A percentile compares a stretch with the other conserved stretches of the same genome.
Evolutionary conservation across 2,113 vertebrate species (phyloP).

Genomic region (Echinops telfairi): DNA sequence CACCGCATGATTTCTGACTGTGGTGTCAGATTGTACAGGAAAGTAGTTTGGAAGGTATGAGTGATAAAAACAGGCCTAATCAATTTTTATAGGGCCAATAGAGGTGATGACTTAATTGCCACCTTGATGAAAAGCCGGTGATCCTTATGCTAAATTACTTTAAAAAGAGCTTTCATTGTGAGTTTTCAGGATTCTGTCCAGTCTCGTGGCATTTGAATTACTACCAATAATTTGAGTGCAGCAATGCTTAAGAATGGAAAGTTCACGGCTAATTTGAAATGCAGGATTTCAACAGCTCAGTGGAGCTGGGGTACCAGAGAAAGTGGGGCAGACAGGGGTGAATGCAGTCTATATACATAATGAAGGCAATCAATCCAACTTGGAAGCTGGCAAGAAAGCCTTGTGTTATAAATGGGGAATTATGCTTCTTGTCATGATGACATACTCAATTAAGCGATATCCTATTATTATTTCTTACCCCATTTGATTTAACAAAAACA

Average conservation of each 20-base stretch:
- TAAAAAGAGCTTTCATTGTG: conserved; percentile 83
- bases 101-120: conserved; percentile 86
- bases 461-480: conserved; percentile 74
- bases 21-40: conserved; percentile 75
- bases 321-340: neutral
- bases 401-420: conserved; percentile 56
- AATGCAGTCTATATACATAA: conserved; percentile 28
- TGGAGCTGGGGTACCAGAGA: neutral
- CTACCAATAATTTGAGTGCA: conserved; percentile 74
- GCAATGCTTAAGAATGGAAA: conserved; percentile 72
- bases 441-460: conserved; percentile 70
- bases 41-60: conserved; percentile 80
- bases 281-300: conserved; percentile 59
- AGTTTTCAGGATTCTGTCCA: conserved; percentile 83
- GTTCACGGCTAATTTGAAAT: conserved; percentile 72
- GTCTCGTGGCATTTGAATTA: conserved; percentile 70
- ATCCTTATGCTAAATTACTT: conserved; percentile 86
- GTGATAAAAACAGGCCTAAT: conserved; percentile 82
- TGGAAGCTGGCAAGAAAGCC: conserved; percentile 1
- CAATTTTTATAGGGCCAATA: conserved; percentile 82
- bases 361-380: conserved; percentile 60
- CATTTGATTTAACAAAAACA: conserved; percentile 76
- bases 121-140: conserved; percentile 83
- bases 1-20: conserved; percentile 80
- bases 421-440: conserved; percentile 57